Evolutionary conservation across 2,113 vertebrate species (phyloP).

Genomic region (Aix galericulata): DNA sequence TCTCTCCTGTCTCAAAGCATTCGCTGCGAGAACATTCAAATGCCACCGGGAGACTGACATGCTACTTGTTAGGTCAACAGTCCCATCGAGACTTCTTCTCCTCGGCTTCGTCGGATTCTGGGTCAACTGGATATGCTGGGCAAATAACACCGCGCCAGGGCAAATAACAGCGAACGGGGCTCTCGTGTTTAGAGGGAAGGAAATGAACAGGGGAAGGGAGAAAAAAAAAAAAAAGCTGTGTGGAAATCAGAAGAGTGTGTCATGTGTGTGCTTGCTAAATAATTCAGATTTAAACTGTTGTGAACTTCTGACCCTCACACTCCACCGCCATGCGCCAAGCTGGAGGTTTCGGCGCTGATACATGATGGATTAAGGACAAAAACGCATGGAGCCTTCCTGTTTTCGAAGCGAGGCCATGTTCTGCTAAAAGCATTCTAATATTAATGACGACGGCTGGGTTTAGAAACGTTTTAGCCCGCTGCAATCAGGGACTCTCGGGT

Average conservation of each 20-base stretch:
- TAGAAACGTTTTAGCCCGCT: neutral
- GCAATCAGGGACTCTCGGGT: neutral
- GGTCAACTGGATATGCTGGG: slow-evolving; percentile 42
- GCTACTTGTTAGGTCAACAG: slow-evolving; percentile 66
- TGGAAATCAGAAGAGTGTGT: neutral
- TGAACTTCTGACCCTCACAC: slow-evolving; percentile 64
- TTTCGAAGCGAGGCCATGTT: neutral
- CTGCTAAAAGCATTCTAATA: slow-evolving; percentile 29
- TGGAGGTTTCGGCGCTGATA: neutral
- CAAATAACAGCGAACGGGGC: neutral
- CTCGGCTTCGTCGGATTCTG: neutral
- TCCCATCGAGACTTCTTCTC: slow-evolving; percentile 51
- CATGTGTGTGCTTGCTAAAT: slow-evolving; percentile 26
- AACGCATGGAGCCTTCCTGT: neutral
- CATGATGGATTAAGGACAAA: neutral
- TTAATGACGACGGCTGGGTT: neutral
- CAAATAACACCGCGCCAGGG: slow-evolving; percentile 37
- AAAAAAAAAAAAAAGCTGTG: neutral
- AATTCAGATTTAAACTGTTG: slow-evolving; percentile 54
- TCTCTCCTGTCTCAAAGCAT: slow-evolving; percentile 39
- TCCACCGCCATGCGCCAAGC: neutral
- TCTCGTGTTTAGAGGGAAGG: neutral
- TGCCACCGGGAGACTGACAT: slow-evolving; percentile 61
- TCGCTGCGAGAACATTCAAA: slow-evolving; percentile 56
- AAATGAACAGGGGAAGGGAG: neutral